Base-by-base conservation (phyloP, 2,113 vertebrate genomes). In the Ondatra zibethicus region DNA sequence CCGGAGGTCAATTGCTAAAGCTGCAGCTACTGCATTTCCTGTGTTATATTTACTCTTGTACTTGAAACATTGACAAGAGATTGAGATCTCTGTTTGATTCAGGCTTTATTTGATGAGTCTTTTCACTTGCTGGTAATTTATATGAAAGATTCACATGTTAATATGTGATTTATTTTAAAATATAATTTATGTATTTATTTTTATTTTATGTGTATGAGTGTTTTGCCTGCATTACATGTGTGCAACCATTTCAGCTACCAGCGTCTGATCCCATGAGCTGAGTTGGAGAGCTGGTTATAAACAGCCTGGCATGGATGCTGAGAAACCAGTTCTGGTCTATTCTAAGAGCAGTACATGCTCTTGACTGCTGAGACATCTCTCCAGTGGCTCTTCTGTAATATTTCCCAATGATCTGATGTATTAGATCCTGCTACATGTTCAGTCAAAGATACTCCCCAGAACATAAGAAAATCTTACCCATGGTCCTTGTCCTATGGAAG, bases 21-120 rank as follows among this genome's bases (percentile, higher is more conserved):
- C 92, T n/a, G 12, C 50, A 39, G 66, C 88, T 97, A 91, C 72
- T 94, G 73, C 39, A 77, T 96, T 98, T 85, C 95, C 75, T n/a
- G 39, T 63, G 89, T 94, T 96, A 87, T 93, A 93, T 98, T 97
- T 98, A 85, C 70, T 82, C 66, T 33, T 11, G 68, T 78, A 86
- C n/a, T 95, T 68, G 93, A 23, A 45, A 86, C 52, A 61, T 0
- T 42, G 52, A 97, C 63, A 88, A 92, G 95, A 91, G 50, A 36
- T 0, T n/a, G 47, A 85, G 3, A 39, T 96, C 95, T 88, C 86
- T 63, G 85, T 80, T 52, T 39, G 39, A 84, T 61, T 72, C 77
- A 72, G 93, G 36, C 25, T 97, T 97, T 95, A 88, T 52, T 89
- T n/a, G 36, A 10, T 10, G 63, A 52, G 63, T 50, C 70, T 39